phyloP scores from a whole-genome alignment of 1,140 invertebrate genomes.

The Aculops lycopersici region DNA sequence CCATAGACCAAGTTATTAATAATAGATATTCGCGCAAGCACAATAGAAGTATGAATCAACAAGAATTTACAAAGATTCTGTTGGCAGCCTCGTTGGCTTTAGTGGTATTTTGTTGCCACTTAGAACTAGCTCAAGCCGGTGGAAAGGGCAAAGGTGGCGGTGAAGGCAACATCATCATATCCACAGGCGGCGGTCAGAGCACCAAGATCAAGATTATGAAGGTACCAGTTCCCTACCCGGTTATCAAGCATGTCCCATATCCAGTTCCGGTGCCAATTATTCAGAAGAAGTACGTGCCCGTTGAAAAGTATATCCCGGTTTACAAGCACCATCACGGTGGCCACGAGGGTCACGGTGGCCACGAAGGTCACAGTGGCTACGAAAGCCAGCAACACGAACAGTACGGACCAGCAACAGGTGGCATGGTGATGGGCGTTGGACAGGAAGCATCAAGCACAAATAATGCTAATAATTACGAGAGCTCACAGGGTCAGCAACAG shows the following conservation, averaged over 20 bases:
- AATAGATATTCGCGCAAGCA: too few species aligned
- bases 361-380: neutral
- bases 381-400: neutral
- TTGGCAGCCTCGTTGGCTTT: neutral
- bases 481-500: neutral
- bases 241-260: neutral
- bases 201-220: neutral
- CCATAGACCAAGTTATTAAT: too few species aligned
- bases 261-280: neutral
- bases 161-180: neutral
- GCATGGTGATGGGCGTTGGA: neutral
- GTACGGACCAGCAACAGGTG: neutral
- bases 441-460: neutral
- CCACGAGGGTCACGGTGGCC: neutral
- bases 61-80: too few species aligned
- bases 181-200: neutral
- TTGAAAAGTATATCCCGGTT: neutral
- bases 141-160: neutral
- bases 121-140: neutral
- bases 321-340: neutral
- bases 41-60: too few species aligned
- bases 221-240: neutral
- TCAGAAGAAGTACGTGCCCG: neutral
- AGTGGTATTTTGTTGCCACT: neutral
- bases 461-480: neutral